Base-by-base conservation (phyloP, 2,888 invertebrate species). In the Dioctria rufipes region DNA sequence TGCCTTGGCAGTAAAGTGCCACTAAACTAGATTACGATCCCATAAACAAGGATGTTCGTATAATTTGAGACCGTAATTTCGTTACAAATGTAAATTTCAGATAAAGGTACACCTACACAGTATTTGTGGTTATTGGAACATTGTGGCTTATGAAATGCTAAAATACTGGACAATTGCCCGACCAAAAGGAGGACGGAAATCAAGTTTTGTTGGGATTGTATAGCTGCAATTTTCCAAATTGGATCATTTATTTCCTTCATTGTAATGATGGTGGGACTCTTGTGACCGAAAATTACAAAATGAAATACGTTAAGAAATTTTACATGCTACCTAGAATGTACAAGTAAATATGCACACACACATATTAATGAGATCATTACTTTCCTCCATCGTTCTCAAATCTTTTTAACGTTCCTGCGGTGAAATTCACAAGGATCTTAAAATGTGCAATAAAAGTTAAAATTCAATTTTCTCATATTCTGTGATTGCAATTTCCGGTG, bases 41-140 rank as follows among this genome's bases (percentile, higher is more conserved):
- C 73, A 75, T 75, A 75, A 75, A 75, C 73, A 75, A 58, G 73
- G 73, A 75, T 75, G 60, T 60, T 75, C 60, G 60, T 60, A 43
- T 75, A 75, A 58, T 75, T 75, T 60, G 9, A 42, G 60, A 60
- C 73, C 73, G 73, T 75, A 75, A 75, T 75, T 75, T 75, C 25
- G 73, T 75, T 75, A 60, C 73, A 75, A 75, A 75, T 75, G 73
- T 75, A 75, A 75, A 75, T 75, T 75, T 13, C 43, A 43, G 73
- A 75, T 75, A 60, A 75, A 75, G 73, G 73, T 75, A 60, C 43
- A 25, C 11, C n/a, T 49, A 25, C 25, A 25, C 25, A 25, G 25
- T 25, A 75, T 75, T 60, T 75, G 60, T 43, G 73, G 73, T 43
- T 75, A 75, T 75, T 75, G 73, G 60, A 51, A 60, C 73, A 60